Percentiles rank a stretch among this genome's conserved stretches.
Conservation (phyloP, 2,888 invertebrate species). For the Holacanthella duospinosa region DNA sequence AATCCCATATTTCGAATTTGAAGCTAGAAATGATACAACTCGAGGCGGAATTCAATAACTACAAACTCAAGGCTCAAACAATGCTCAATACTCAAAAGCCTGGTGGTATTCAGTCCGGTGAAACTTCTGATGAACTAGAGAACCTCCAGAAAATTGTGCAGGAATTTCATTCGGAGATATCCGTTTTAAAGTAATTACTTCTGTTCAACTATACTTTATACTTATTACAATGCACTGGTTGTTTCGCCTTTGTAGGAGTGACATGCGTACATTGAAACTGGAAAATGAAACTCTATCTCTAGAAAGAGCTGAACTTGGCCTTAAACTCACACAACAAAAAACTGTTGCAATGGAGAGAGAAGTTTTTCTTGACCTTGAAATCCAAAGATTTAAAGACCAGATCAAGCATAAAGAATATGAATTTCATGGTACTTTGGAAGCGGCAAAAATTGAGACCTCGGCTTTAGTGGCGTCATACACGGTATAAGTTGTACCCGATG, state of each 20-base stretch:
- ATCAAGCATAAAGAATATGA: constrained; percentile 23
- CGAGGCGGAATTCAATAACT: constrained; percentile 34
- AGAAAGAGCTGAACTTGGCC: constrained; percentile 26
- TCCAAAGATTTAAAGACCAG: constrained; percentile 25
- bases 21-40: constrained; percentile 35
- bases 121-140: constrained; percentile 33
- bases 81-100: constrained; percentile 36
- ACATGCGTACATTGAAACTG: constrained; percentile 27
- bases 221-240: too few species aligned
- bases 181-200: constrained; percentile 33
- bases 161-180: constrained; percentile 34
- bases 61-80: constrained; percentile 34
- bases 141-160: constrained; percentile 35
- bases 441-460: constrained; percentile 16
- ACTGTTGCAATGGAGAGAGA: constrained; percentile 31
- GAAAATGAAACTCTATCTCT: constrained; percentile 33
- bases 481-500: constrained; percentile 4
- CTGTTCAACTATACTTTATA: too few species aligned
- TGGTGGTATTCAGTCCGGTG: constrained; percentile 3
- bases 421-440: constrained; percentile 19
- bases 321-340: constrained; percentile 28
- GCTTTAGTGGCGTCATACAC: constrained; percentile 12
- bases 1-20: constrained; percentile 33
- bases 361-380: constrained; percentile 23
- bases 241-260: too few species aligned